A percentile compares a stretch with the other conserved stretches of the same genome.
Conservation (phyloP, 2,797 vertebrate genomes). For the Ispidina lecontei region DNA sequence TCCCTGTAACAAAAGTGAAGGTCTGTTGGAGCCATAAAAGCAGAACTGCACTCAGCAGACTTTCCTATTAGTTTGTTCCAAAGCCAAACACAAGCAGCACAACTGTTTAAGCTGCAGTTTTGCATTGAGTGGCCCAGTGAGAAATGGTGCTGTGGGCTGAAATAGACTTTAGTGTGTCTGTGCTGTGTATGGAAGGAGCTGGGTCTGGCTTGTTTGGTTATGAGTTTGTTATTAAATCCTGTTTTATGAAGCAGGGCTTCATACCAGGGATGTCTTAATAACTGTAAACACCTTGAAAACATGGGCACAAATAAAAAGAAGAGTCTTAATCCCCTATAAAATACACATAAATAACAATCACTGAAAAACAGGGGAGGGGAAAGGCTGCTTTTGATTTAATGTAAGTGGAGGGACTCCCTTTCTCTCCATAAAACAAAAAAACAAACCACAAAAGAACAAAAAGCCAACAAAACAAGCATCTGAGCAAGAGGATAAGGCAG, state of each 20-base stretch:
- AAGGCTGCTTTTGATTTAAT: neutral
- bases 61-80: neutral
- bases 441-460: neutral
- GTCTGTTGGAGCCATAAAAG: neutral
- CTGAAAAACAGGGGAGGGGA: neutral
- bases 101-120: neutral
- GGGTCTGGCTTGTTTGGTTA: neutral
- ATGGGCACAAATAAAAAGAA: neutral
- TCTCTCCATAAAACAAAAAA: neutral
- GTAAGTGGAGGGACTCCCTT: neutral
- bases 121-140: neutral
- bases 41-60: neutral
- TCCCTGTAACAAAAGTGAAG: neutral
- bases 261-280: neutral
- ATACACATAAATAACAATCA: neutral
- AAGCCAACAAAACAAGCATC: neutral
- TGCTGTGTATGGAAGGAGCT: neutral
- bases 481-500: neutral
- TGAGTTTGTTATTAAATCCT: neutral
- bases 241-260: neutral
- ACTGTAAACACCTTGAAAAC: neutral
- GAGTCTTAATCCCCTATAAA: neutral
- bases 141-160: neutral
- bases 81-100: neutral
- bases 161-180: neutral